phyloP scores from a whole-genome alignment of 2,888 invertebrate genomes.

The Nephrotoma flavescens region DNA sequence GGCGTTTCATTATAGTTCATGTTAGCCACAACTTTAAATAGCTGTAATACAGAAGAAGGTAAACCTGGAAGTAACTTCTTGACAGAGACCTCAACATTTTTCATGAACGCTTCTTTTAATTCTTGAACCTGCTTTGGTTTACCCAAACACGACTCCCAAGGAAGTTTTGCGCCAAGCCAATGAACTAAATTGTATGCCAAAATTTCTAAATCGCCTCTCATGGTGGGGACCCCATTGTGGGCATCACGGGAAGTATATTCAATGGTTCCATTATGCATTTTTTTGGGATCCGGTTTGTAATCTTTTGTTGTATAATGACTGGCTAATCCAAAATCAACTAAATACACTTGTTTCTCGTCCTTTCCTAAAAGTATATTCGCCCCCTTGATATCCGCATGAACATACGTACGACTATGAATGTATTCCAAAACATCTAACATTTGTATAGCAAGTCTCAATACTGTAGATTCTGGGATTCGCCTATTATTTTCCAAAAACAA shows the following conservation, averaged over 20 bases:
- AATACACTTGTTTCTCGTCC: conserved; percentile 56
- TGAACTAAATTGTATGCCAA: conserved; percentile 85
- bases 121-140: conserved; percentile 47
- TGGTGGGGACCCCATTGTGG: conserved; percentile 76
- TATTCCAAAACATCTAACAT: conserved; percentile 83
- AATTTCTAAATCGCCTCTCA: conserved; percentile 89
- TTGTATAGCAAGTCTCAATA: conserved; percentile 68
- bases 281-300: conserved; percentile 77
- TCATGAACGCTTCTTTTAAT: conserved; percentile 54
- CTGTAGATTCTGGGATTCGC: conserved; percentile 54
- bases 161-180: conserved; percentile 72
- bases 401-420: conserved; percentile 78
- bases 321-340: conserved; percentile 91
- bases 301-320: conserved; percentile 58
- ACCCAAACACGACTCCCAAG: conserved; percentile 61
- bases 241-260: conserved; percentile 95
- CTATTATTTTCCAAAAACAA: conserved; percentile 51
- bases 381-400: conserved; percentile 93
- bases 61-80: conserved; percentile 24
- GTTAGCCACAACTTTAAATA: conserved; percentile 49
- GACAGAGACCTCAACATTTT: conserved; percentile 24
- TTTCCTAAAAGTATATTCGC: conserved; percentile 75
- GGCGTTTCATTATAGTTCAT: conserved; percentile 56
- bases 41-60: conserved; percentile 41
- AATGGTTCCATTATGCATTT: conserved; percentile 93